phyloP scores from a whole-genome alignment of 2,113 vertebrate species.

The Otis tarda region DNA sequence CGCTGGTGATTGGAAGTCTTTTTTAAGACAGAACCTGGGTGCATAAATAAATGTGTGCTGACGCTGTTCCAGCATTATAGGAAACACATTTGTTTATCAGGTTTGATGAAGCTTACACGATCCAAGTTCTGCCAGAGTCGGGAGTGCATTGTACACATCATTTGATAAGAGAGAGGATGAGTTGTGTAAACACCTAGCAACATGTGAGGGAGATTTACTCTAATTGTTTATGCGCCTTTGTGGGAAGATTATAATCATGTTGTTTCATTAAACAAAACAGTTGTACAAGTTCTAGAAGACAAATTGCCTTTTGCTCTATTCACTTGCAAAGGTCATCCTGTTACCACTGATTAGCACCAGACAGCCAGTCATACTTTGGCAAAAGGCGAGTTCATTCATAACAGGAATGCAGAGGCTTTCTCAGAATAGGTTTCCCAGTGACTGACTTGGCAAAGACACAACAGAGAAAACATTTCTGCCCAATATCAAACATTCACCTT shows the following conservation, averaged over 20 bases:
- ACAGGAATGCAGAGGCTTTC: constrained; percentile 46
- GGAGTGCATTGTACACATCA: constrained; percentile 52
- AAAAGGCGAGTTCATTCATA: constrained; percentile 60
- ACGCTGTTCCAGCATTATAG: constrained; percentile 30
- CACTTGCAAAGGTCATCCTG: constrained; percentile 67
- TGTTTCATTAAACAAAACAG: constrained; percentile 71
- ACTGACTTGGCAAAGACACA: constrained; percentile 57
- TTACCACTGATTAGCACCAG: constrained; percentile 66
- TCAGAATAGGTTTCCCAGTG: constrained; percentile 69
- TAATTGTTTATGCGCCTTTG: constrained; percentile 65
- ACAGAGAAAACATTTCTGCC: constrained; percentile 12
- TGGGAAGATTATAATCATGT: constrained; percentile 71
- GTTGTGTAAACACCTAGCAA: constrained; percentile 67
- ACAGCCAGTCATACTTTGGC: constrained; percentile 34
- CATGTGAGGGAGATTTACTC: constrained; percentile 68
- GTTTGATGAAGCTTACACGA: constrained; percentile 32
- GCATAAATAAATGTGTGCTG: constrained; percentile 13
- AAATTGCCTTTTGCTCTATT: constrained; percentile 70
- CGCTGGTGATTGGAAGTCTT: not conserved
- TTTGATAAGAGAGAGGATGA: constrained; percentile 63
- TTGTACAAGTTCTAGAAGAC: constrained; percentile 68
- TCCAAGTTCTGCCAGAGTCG: constrained; percentile 48
- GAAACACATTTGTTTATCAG: constrained; percentile 50
- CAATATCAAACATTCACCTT: constrained; percentile 46
- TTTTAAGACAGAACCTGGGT: constrained; percentile 22